Evolutionary conservation across 2,888 invertebrate genomes (phyloP), one percentile per base, ranked within the genome.

Genomic region (Acronicta leporina): DNA sequence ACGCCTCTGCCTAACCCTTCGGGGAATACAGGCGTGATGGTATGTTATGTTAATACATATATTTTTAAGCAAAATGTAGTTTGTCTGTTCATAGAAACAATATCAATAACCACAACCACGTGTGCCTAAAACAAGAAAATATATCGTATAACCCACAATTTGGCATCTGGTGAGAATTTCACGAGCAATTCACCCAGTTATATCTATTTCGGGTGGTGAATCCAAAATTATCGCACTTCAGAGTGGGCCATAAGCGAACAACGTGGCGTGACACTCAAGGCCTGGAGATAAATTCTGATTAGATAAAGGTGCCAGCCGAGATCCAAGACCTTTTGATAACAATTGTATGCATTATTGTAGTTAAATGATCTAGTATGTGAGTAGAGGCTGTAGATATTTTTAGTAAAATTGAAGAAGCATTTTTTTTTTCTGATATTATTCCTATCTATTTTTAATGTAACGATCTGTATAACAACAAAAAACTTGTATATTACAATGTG

Each of bases 241-340:
- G 49, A 63, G 68, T 49, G 57, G 51, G 68, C 49, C 66, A 71
- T 47, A 63, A 70, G 68, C 63, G 49, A 44, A 41, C 10, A 33
- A 63, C 62, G 64, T 63, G 69, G 54, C 69, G 73, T 67, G 75
- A 71, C 73, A 75, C 68, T 80, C 82, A 80, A 84, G 80, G 83
- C 58, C 76, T 62, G 51, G 45, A 64, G 82, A 81, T 83, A 82
- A 81, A 61, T 72, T 53, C 38, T 68, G 83, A 84, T 84, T 75
- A 84, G 84, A 84, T 84, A 83, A 83, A 77, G 67, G 44, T 65
- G 68, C 53, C 50, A 63, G 47, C 14, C 57, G 60, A 79, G 74
- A 81, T 74, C 67, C 60, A 58, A 73, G 67, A 75, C 73, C 60
- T 52, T 43, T 56, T 76, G 75, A 79, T 80, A 78, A 75, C 59